phyloP scores from a whole-genome alignment of 2,888 invertebrate species.

The Hypomecis atomaria region DNA sequence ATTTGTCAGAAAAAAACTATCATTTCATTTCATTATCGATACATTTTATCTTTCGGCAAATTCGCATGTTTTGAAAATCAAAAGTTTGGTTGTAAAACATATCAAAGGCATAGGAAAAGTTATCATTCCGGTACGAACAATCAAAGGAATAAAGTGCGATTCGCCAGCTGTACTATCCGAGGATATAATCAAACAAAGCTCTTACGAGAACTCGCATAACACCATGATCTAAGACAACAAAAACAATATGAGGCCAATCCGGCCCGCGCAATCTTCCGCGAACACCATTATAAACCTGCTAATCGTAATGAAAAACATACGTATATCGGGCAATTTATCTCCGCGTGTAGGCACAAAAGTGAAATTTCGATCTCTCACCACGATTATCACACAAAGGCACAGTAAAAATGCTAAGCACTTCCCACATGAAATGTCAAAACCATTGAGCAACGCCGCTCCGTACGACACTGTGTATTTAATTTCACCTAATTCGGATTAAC shows the following conservation, averaged over 20 bases:
- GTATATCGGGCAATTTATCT: constrained; percentile 50
- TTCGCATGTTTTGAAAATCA: no score
- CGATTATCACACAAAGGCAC: constrained; percentile 63
- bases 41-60: no score
- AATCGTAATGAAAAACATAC: constrained; percentile 38
- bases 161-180: no score
- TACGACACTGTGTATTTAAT: constrained; percentile 58
- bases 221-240: constrained; percentile 30
- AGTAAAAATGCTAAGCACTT: constrained; percentile 63
- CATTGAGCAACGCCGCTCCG: constrained; percentile 60
- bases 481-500: constrained; percentile 62
- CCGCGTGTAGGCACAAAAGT: constrained; percentile 63
- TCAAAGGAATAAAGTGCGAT: no score
- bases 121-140: no score
- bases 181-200: constrained; percentile 13
- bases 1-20: no score
- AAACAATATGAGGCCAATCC: constrained; percentile 31
- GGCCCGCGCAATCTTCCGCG: constrained; percentile 35
- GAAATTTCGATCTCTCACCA: constrained; percentile 74
- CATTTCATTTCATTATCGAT: no score
- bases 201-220: constrained; percentile 35
- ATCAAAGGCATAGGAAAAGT: no score
- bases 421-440: constrained; percentile 65
- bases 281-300: constrained; percentile 31
- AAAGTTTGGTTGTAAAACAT: no score